A percentile compares a stretch with the other conserved stretches of the same genome.
Conservation (phyloP, 2,888 invertebrate species). For the Philopedon plagiatum region DNA sequence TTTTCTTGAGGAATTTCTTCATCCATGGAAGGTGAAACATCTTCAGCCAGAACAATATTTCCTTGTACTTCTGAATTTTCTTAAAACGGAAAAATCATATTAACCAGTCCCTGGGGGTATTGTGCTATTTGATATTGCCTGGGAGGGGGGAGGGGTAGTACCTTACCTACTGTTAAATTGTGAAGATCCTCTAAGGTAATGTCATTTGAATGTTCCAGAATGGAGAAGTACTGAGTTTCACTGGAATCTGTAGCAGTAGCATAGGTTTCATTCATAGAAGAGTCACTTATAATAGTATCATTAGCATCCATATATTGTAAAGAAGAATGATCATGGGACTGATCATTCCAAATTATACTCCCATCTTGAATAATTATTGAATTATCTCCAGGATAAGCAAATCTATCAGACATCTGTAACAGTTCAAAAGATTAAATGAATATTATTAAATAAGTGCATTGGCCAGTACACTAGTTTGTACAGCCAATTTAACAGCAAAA, state of each 20-base stretch:
- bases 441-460: too few relatives aligned
- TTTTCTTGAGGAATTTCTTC: constrained; percentile 33
- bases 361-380: constrained; percentile 41
- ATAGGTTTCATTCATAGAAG: constrained; percentile 61
- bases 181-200: constrained; percentile 58
- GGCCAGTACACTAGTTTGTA: too few relatives aligned
- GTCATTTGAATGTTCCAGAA: constrained; percentile 61
- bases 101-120: too few relatives aligned
- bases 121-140: background rate
- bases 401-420: constrained; percentile 38
- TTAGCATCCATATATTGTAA: constrained; percentile 45
- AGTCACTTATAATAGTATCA: constrained; percentile 54
- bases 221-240: constrained; percentile 64
- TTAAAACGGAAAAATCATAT: too few relatives aligned
- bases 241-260: constrained; percentile 61
- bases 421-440: background rate
- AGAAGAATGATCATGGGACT: constrained; percentile 28
- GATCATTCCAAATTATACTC: constrained; percentile 41
- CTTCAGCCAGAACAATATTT: constrained; percentile 6
- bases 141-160: background rate
- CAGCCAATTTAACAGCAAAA: too few relatives aligned
- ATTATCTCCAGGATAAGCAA: constrained; percentile 32
- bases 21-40: constrained; percentile 25
- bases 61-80: constrained; percentile 50
- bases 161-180: constrained; percentile 50